phyloP scores from a whole-genome alignment of 2,113 vertebrate species.

The Sminthopsis crassicaudata region DNA sequence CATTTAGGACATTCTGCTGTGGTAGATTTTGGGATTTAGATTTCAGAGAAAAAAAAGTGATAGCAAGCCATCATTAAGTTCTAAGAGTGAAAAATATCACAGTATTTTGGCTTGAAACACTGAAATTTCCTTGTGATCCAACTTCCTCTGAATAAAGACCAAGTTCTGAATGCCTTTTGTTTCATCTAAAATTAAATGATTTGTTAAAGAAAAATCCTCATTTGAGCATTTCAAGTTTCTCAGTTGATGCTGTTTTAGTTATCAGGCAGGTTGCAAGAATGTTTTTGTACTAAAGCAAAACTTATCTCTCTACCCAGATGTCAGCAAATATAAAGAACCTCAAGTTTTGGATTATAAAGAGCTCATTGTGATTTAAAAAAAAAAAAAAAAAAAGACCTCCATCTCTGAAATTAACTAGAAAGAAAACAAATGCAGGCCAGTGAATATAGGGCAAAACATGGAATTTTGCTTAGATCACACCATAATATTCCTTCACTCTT shows the following conservation, averaged over 20 bases:
- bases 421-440: not conserved
- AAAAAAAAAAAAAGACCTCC: not conserved
- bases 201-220: not conserved
- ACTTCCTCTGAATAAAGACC: not conserved
- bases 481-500: not conserved
- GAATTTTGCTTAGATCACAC: not conserved
- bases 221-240: not conserved
- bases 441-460: not conserved
- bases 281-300: not conserved
- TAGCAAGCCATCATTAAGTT: not conserved
- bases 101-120: not conserved
- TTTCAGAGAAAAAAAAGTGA: constrained; percentile 16
- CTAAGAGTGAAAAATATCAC: not conserved
- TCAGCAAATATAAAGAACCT: not conserved
- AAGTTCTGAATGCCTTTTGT: not conserved
- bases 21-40: not conserved
- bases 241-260: not conserved
- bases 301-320: not conserved
- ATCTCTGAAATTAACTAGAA: not conserved
- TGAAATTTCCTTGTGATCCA: not conserved
- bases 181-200: not conserved
- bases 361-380: not conserved
- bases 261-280: not conserved
- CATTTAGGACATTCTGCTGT: constrained; percentile 7
- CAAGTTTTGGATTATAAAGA: not conserved